Conservation (phyloP, 2,797 vertebrate genomes). For the Myripristis jacobus region DNA sequence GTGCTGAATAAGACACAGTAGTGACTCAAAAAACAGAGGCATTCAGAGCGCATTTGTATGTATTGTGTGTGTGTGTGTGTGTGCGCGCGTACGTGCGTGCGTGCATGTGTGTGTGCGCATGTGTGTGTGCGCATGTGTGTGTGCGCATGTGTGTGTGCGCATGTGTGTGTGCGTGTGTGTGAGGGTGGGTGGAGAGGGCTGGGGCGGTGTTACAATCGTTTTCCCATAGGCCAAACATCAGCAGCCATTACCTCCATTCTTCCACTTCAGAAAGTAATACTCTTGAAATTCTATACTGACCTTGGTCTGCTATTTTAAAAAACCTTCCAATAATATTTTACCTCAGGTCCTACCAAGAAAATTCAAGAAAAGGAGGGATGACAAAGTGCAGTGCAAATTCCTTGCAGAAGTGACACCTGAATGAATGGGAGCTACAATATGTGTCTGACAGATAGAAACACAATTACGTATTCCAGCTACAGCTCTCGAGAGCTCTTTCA, state of each 20-base stretch:
- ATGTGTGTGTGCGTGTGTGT: too few species aligned
- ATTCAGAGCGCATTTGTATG: constrained; percentile 19
- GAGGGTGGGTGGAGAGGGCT: too few species aligned
- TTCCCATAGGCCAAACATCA: constrained; percentile 7
- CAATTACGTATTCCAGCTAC: neutral
- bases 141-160: too few species aligned
- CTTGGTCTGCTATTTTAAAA: constrained; percentile 34
- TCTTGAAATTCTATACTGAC: constrained; percentile 7
- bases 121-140: too few species aligned
- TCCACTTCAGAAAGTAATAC: constrained; percentile 4
- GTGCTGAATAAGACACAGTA: constrained; percentile 6
- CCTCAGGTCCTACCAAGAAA: neutral
- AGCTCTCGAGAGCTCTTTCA: neutral
- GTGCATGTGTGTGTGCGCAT: too few species aligned
- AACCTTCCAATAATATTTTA: neutral
- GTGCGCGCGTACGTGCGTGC: too few species aligned
- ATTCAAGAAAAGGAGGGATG: constrained; percentile 8
- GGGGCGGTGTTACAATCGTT: constrained; percentile 19
- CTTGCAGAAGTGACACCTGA: constrained; percentile 18
- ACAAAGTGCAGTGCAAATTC: constrained; percentile 7
- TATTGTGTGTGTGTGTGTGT: constrained; percentile 8
- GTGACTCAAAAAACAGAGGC: constrained; percentile 12
- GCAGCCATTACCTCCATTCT: constrained; percentile 25
- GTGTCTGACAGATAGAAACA: neutral
- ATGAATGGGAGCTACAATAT: constrained; percentile 6